Percentiles rank a stretch among this genome's conserved stretches.
Evolutionary conservation across 2,888 invertebrate species (phyloP).

Genomic region (Trilocha varians): DNA sequence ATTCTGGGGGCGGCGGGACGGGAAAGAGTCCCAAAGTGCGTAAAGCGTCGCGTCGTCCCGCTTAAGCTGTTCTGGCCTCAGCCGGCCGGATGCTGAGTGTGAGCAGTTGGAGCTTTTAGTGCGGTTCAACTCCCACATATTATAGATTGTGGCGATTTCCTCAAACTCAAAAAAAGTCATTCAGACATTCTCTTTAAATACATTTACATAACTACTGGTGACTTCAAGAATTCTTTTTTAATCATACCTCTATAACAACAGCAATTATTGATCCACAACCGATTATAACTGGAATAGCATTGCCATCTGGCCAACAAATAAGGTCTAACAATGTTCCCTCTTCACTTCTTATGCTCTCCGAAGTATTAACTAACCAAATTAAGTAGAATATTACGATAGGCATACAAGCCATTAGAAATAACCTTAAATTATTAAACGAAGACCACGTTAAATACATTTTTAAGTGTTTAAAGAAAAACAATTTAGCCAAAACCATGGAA

Average conservation of each 20-base stretch:
- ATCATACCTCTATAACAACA: conserved; percentile 52
- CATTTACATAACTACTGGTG: conserved; percentile 4
- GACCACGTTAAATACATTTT: conserved; percentile 57
- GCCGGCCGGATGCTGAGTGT: no score
- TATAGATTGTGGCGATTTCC: no score
- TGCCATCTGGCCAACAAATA: conserved; percentile 65
- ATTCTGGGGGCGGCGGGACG: no score
- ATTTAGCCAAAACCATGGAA: no score
- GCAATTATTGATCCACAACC: conserved; percentile 53
- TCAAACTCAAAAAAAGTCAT: no score
- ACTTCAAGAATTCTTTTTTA: neutral
- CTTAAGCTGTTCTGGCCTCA: no score
- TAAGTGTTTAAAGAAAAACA: no score
- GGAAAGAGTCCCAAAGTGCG: no score
- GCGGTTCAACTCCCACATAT: no score
- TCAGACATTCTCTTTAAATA: no score
- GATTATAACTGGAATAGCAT: conserved; percentile 61
- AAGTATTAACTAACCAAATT: conserved; percentile 61
- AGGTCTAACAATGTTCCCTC: conserved; percentile 59
- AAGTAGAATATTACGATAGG: conserved; percentile 61
- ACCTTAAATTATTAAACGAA: conserved; percentile 59
- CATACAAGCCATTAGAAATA: conserved; percentile 63
- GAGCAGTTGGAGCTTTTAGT: no score
- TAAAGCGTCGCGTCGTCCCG: no score
- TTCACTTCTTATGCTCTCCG: conserved; percentile 59